Percentiles rank a stretch among this genome's conserved stretches.
These are phyloP conservation scores for Hydractinia echinata DNA, from an alignment of 30 jellyfish, hydroid and myxozoan species.

Conservation along the genomic window DNA sequence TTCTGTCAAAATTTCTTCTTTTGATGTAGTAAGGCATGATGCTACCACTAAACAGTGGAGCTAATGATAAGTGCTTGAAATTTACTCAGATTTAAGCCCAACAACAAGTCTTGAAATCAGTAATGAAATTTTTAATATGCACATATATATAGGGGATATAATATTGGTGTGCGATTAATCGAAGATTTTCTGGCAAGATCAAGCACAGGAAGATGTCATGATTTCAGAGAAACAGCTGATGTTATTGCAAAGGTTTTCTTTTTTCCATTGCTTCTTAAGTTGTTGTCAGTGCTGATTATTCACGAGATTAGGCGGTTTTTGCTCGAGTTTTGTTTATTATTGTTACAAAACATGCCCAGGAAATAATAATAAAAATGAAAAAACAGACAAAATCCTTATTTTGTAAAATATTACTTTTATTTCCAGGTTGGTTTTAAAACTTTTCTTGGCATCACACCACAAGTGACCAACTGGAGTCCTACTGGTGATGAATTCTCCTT, in stretches of 20 bases:
- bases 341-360: neutral
- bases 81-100: no score
- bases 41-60: no score
- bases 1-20: no score
- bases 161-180: constrained; percentile 94
- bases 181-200: constrained; percentile 96
- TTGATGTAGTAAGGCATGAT: no score
- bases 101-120: no score
- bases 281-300: neutral
- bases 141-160: constrained; percentile 95
- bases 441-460: constrained; percentile 96
- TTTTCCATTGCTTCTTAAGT: neutral
- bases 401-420: neutral
- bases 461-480: constrained; percentile 81
- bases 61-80: no score
- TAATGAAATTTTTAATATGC: no score
- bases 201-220: constrained; percentile 85
- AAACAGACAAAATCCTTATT: neutral
- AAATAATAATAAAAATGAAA: neutral
- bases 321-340: neutral
- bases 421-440: constrained; percentile 82
- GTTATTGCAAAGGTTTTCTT: constrained; percentile 77
- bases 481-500: constrained; percentile 92
- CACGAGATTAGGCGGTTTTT: neutral
- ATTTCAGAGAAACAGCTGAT: constrained; percentile 96